phyloP scores from a whole-genome alignment of 2,797 vertebrate genomes.

The Aphelocoma californica region DNA sequence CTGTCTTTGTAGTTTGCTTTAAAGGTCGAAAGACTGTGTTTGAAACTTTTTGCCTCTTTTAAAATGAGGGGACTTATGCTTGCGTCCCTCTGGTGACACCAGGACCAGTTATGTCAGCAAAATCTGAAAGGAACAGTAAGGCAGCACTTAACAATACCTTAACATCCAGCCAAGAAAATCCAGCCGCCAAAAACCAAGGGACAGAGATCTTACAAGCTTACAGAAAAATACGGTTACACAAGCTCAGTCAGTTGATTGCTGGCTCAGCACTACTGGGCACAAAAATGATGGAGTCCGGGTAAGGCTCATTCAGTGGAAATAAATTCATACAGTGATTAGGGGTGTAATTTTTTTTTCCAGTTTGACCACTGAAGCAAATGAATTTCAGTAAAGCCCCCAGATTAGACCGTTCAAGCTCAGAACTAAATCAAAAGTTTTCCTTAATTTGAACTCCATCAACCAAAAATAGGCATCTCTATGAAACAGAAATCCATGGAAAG shows the following conservation, averaged over 20 bases:
- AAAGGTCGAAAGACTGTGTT: slow-evolving; percentile 6
- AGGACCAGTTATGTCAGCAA: slow-evolving; percentile 22
- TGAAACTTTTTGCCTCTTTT: slow-evolving; percentile 23
- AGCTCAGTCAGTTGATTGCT: neutral
- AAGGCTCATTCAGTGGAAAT: neutral
- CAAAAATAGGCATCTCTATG: neutral
- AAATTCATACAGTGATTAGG: neutral
- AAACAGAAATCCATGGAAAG: neutral
- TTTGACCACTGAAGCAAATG: neutral
- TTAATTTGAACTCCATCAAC: neutral
- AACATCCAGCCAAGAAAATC: neutral
- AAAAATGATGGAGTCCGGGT: neutral
- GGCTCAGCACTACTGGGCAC: neutral
- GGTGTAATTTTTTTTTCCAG: neutral
- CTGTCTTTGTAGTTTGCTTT: slow-evolving; percentile 41
- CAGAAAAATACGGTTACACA: neutral
- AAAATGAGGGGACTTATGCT: neutral
- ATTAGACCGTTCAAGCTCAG: neutral
- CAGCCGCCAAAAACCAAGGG: neutral
- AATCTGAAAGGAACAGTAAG: slow-evolving; percentile 9
- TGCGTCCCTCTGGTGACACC: neutral
- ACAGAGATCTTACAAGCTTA: neutral
- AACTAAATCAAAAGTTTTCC: neutral
- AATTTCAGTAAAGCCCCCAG: neutral
- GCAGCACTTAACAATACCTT: neutral